Evolutionary conservation across 2,888 invertebrate genomes (phyloP).

Genomic region (Dryobota labecula): DNA sequence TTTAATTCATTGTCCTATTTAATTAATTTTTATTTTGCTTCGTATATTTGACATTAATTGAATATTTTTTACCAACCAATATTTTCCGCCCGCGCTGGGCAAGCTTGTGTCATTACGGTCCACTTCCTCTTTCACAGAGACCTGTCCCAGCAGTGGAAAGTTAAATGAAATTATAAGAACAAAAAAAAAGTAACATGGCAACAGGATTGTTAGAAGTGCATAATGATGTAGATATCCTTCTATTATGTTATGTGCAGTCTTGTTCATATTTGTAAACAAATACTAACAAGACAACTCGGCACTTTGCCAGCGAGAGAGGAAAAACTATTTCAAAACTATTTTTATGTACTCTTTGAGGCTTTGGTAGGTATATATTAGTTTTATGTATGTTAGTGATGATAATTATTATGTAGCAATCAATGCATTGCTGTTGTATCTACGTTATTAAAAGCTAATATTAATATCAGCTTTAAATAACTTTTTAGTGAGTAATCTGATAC

Average conservation of each 20-base stretch:
- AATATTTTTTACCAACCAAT: too few species aligned
- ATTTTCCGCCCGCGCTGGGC: not conserved
- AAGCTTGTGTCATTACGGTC: not conserved
- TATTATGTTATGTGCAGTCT: constrained; percentile 50
- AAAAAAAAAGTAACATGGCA: not conserved
- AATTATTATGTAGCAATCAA: not conserved
- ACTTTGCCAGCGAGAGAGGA: constrained; percentile 54
- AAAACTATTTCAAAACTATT: constrained; percentile 40
- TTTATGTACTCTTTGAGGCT: constrained; percentile 2
- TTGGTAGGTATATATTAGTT: not conserved
- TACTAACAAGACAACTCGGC: constrained; percentile 68
- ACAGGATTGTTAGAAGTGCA: constrained; percentile 41
- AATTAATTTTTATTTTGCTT: too few species aligned
- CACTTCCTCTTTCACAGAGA: not conserved
- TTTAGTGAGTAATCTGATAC: too few species aligned
- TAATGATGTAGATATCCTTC: constrained; percentile 61
- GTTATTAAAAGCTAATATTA: constrained; percentile 7
- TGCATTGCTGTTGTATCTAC: not conserved
- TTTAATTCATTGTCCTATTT: too few species aligned
- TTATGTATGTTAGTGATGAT: not conserved
- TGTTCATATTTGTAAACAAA: constrained; percentile 79
- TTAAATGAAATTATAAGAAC: too few species aligned
- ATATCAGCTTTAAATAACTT: too few species aligned
- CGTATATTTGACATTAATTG: too few species aligned
- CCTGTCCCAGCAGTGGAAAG: not conserved